These are phyloP conservation scores for Siphamia tubifer DNA, from an alignment of 2,113 vertebrate species.

Conservation along the genomic window DNA sequence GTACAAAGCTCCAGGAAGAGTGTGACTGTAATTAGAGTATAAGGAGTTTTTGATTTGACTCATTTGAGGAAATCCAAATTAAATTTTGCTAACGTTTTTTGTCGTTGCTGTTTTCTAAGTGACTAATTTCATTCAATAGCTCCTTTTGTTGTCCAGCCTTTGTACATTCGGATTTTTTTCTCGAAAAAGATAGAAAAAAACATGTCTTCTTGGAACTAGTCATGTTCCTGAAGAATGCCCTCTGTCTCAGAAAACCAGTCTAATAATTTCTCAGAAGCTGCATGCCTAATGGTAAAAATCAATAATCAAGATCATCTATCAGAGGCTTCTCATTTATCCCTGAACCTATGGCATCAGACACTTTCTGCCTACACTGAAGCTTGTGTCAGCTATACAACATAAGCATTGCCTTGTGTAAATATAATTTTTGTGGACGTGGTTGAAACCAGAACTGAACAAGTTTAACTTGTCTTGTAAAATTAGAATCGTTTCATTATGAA, in stretches of 20 bases:
- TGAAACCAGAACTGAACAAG: not conserved
- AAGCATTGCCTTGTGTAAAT: not conserved
- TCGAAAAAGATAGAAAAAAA: constrained; percentile 4
- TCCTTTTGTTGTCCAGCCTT: not conserved
- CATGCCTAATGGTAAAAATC: constrained; percentile 10
- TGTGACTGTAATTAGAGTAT: not conserved
- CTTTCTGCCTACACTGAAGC: not conserved
- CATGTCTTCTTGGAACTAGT: not conserved
- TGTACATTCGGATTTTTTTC: not conserved
- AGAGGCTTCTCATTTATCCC: not conserved
- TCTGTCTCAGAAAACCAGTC: not conserved
- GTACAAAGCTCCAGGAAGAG: too few relatives aligned
- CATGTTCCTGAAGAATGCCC: not conserved
- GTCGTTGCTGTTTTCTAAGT: too few relatives aligned
- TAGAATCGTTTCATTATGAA: too few relatives aligned
- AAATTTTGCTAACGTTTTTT: not conserved
- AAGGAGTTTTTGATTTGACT: not conserved
- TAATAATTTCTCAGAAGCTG: constrained; percentile 15
- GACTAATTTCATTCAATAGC: too few relatives aligned
- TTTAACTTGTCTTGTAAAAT: too few relatives aligned
- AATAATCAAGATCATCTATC: constrained; percentile 8
- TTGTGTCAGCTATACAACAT: constrained; percentile 1
- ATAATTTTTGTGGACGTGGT: not conserved
- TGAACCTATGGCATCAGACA: not conserved
- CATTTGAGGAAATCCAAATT: not conserved